A percentile compares a stretch with the other conserved stretches of the same genome.
Evolutionary conservation across 2,113 vertebrate genomes (phyloP).

Genomic region (Rostratula benghalensis): DNA sequence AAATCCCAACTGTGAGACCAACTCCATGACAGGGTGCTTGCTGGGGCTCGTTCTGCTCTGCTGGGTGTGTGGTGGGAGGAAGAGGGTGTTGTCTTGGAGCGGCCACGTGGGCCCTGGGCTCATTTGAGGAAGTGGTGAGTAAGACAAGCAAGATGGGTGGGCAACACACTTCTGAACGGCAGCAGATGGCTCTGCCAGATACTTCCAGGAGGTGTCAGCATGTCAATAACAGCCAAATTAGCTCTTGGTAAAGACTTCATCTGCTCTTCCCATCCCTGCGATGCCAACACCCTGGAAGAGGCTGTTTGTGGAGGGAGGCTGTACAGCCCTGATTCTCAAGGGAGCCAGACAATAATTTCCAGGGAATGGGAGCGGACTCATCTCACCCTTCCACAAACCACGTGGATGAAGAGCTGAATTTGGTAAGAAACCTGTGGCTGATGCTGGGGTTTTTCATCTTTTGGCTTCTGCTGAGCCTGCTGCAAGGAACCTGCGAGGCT

Average conservation of each 20-base stretch:
- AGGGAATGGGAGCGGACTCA: rapidly evolving
- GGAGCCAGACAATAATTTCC: background rate
- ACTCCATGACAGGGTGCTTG: rapidly evolving
- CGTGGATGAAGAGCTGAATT: background rate
- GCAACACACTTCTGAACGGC: background rate
- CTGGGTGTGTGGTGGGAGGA: background rate
- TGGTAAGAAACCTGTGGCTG: background rate
- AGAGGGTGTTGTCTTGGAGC: background rate
- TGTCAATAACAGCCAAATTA: background rate
- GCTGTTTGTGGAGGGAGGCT: background rate
- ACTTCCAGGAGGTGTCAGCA: background rate
- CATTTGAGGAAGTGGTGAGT: background rate
- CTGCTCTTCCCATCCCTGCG: background rate
- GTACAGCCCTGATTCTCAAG: background rate
- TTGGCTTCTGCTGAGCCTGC: background rate
- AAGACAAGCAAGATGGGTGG: background rate
- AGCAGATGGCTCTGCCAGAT: background rate
- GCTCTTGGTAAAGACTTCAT: background rate
- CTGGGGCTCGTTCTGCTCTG: background rate
- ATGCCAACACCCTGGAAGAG: background rate
- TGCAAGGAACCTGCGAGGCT: background rate
- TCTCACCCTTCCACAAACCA: background rate
- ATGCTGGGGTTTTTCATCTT: background rate
- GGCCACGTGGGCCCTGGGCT: background rate
- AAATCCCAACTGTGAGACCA: background rate